phyloP scores from a whole-genome alignment of 1,140 invertebrate genomes.

The Eubasilissa regina region DNA sequence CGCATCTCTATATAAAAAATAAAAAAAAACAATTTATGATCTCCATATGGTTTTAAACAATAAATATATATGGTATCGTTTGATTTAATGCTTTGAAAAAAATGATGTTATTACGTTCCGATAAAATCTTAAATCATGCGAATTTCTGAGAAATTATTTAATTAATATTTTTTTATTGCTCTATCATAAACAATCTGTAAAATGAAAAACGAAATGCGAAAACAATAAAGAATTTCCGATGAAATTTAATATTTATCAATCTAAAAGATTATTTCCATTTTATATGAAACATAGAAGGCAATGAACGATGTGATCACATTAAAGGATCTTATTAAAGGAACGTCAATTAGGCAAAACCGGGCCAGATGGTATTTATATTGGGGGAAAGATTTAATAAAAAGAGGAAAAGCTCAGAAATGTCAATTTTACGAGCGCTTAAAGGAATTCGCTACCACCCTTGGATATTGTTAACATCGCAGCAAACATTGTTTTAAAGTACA shows the following conservation, averaged over 20 bases:
- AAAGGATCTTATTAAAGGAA: background rate
- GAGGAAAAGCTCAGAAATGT: background rate
- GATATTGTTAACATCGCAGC: background rate
- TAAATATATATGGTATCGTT: too few relatives aligned
- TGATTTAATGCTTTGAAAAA: too few relatives aligned
- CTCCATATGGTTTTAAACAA: too few relatives aligned
- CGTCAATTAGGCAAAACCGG: constrained; percentile 1
- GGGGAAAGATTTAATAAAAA: constrained; percentile 2
- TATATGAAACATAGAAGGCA: background rate
- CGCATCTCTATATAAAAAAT: too few relatives aligned
- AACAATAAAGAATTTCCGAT: background rate
- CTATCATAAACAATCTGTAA: too few relatives aligned
- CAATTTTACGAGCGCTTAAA: background rate
- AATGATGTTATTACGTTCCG: too few relatives aligned
- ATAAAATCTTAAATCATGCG: too few relatives aligned
- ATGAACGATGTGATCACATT: background rate
- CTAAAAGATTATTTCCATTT: background rate
- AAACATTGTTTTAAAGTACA: background rate
- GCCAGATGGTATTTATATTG: background rate
- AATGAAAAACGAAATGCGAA: too few relatives aligned
- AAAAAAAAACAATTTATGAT: too few relatives aligned
- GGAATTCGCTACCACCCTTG: background rate
- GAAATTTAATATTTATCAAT: background rate
- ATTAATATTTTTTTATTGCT: too few relatives aligned
- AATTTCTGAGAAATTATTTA: too few relatives aligned